Evolutionary conservation across 2,797 vertebrate genomes (phyloP).

Genomic region (Coluber constrictor): DNA sequence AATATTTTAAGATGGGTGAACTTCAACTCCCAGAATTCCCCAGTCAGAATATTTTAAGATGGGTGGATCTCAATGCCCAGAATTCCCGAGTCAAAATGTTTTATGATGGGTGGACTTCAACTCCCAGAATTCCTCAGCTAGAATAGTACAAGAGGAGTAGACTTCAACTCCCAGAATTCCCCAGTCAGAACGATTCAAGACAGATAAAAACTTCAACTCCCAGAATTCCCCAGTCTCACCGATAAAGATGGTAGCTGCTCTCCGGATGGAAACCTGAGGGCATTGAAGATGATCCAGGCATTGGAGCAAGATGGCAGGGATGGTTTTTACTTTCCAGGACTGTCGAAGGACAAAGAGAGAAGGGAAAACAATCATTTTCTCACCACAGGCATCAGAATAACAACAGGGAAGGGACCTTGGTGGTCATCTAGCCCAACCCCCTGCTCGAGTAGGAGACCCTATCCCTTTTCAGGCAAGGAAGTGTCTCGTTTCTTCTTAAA

Average conservation of each 20-base stretch:
- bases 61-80: too few species aligned
- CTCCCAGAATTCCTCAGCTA: too few species aligned
- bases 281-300: constrained; percentile 48
- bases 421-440: background rate
- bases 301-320: constrained; percentile 49
- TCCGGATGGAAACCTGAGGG: constrained; percentile 55
- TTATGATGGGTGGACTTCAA: too few species aligned
- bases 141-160: accelerated
- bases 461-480: background rate
- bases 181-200: accelerated
- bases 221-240: constrained; percentile 45
- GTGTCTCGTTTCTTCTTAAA: background rate
- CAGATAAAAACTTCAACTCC: accelerated
- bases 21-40: background rate
- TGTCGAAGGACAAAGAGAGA: background rate
- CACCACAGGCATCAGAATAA: too few species aligned
- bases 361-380: background rate
- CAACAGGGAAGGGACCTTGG: background rate
- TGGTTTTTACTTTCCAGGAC: background rate
- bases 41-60: too few species aligned
- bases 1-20: too few species aligned
- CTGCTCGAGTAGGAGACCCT: background rate
- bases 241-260: constrained; percentile 53
- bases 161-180: too few species aligned
- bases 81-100: too few species aligned